These are phyloP conservation scores for Podarcis cretensis DNA, from an alignment of 2,113 vertebrate species.

Conservation along the genomic window DNA sequence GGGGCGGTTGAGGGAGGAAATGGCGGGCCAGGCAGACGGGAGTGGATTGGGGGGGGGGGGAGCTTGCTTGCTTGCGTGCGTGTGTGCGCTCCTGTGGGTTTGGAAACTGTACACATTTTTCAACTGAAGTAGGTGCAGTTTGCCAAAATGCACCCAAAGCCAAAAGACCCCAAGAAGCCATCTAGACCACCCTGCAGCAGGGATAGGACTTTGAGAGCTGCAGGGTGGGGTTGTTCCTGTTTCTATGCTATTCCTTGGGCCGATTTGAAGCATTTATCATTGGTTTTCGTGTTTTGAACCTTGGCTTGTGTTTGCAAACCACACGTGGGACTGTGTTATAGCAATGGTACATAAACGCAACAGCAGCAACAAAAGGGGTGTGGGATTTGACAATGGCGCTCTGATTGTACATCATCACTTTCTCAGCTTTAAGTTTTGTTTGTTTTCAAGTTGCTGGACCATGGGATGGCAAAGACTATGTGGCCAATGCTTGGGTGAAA, in stretches of 20 bases:
- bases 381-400: background rate
- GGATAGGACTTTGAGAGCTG: background rate
- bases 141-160: background rate
- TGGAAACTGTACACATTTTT: background rate
- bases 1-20: conserved; percentile 43
- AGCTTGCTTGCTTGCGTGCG: conserved; percentile 27
- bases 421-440: background rate
- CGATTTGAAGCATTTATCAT: no score
- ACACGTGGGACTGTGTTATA: no score
- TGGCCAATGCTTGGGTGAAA: background rate
- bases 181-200: background rate
- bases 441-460: background rate
- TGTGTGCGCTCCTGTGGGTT: conserved; percentile 20
- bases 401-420: background rate
- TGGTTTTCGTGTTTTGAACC: no score
- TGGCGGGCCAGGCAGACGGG: background rate
- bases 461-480: background rate
- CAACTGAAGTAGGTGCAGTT: background rate
- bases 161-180: background rate
- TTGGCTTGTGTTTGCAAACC: no score
- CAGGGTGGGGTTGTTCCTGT: background rate
- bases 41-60: conserved; percentile 39
- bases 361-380: no score
- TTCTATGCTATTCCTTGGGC: no score
- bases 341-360: no score